Percentiles rank a stretch among this genome's conserved stretches.
These are phyloP conservation scores for Opisthocomus hoazin DNA, from an alignment of 2,113 vertebrate genomes.

Conservation along the genomic window DNA sequence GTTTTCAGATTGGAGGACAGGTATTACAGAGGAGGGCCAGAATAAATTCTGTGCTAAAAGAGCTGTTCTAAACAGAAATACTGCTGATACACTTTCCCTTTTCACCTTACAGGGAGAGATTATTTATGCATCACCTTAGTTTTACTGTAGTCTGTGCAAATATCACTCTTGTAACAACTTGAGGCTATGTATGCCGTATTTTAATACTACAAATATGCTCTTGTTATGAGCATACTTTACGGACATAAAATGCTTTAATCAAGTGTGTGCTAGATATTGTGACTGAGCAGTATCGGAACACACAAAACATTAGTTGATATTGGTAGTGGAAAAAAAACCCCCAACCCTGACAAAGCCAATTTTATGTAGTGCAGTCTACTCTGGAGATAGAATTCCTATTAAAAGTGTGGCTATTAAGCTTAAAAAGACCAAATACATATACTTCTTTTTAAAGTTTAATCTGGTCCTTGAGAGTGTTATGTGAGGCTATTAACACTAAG, in stretches of 20 bases:
- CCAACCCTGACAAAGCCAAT: background rate
- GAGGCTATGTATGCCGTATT: background rate
- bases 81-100: conserved; percentile 3
- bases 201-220: conserved; percentile 8
- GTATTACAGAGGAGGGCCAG: background rate
- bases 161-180: background rate
- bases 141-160: conserved; percentile 11
- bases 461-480: conserved; percentile 42
- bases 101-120: conserved; percentile 5
- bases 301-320: background rate
- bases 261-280: background rate
- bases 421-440: background rate
- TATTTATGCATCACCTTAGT: background rate
- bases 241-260: background rate
- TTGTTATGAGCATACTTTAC: background rate
- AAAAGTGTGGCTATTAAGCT: conserved; percentile 12
- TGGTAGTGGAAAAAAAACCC: background rate
- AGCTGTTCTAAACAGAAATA: conserved; percentile 55
- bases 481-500: conserved; percentile 27
- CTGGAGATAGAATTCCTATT: background rate
- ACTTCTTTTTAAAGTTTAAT: conserved; percentile 51
- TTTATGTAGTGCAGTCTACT: background rate
- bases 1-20: conserved; percentile 16
- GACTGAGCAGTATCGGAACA: background rate
- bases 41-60: conserved; percentile 36